These are phyloP conservation scores for Drosophila grimshawi DNA, from an alignment of 1,140 invertebrate species.

Conservation along the genomic window DNA sequence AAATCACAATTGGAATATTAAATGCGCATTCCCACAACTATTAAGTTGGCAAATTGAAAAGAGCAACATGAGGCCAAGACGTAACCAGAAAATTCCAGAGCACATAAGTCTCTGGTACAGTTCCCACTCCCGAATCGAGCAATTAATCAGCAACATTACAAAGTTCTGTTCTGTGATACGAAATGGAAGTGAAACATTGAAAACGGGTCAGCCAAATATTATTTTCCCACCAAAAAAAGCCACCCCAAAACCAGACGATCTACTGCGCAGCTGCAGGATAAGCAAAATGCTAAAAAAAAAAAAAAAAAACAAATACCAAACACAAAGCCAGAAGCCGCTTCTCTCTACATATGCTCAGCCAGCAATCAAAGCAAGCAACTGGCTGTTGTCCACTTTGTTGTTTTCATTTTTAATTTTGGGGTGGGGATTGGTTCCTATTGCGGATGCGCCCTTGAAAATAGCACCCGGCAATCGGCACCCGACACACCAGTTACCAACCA, in stretches of 20 bases:
- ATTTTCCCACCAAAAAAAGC: conserved; percentile 72
- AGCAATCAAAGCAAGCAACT: conserved; percentile 37
- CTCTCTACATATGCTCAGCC: neutral
- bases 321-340: conserved; percentile 39
- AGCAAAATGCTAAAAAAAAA: conserved; percentile 1
- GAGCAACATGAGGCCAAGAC: conserved; percentile 63
- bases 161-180: conserved; percentile 20
- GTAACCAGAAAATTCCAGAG: conserved; percentile 50
- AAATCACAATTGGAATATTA: conserved; percentile 11
- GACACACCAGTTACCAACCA: conserved; percentile 19
- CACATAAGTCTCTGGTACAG: conserved; percentile 57
- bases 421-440: conserved; percentile 42
- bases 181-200: conserved; percentile 30
- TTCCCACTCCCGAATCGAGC: conserved; percentile 34
- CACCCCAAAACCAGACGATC: conserved; percentile 52
- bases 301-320: neutral
- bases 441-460: conserved; percentile 65
- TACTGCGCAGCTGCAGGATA: conserved; percentile 73
- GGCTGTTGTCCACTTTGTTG: conserved; percentile 46
- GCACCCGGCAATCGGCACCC: conserved; percentile 9
- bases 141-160: conserved; percentile 62
- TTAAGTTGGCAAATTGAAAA: conserved; percentile 44
- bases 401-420: neutral
- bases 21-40: conserved; percentile 55
- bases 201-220: conserved; percentile 29